phyloP scores from a whole-genome alignment of 2,888 invertebrate species.

The Amiota communis region DNA sequence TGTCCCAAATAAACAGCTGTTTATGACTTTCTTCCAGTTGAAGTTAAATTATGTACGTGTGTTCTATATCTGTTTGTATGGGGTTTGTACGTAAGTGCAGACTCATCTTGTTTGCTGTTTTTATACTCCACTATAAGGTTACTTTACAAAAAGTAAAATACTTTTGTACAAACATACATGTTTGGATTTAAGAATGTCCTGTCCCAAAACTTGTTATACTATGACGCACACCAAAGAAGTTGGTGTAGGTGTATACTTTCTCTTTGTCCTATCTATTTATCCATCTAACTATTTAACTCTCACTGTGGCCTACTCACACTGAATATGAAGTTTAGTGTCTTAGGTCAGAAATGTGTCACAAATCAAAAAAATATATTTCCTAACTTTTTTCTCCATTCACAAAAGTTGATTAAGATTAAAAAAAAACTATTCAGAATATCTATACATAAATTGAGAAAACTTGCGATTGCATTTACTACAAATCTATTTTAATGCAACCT shows the following conservation, averaged over 20 bases:
- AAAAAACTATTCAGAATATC: no score
- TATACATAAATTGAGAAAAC: no score
- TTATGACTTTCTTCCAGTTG: constrained; percentile 51
- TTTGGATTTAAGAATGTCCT: neutral
- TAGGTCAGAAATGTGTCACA: constrained; percentile 60
- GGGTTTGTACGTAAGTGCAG: neutral
- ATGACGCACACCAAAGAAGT: constrained; percentile 15
- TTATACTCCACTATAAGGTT: neutral
- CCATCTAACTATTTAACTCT: neutral
- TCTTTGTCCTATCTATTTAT: constrained; percentile 20
- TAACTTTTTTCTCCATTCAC: no score
- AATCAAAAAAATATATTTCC: no score
- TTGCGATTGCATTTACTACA: no score
- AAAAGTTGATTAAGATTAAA: no score
- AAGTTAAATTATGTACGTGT: constrained; percentile 39
- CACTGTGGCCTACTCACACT: constrained; percentile 36
- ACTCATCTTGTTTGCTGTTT: constrained; percentile 7
- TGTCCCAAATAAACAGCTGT: constrained; percentile 46
- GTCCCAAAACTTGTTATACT: constrained; percentile 12
- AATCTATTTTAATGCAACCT: no score
- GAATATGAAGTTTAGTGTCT: constrained; percentile 58
- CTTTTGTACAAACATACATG: no score
- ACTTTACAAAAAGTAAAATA: neutral
- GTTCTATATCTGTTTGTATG: neutral
- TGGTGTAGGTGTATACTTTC: neutral